phyloP scores from a whole-genome alignment of 2,797 vertebrate species.

The Trematomus bernacchii region DNA sequence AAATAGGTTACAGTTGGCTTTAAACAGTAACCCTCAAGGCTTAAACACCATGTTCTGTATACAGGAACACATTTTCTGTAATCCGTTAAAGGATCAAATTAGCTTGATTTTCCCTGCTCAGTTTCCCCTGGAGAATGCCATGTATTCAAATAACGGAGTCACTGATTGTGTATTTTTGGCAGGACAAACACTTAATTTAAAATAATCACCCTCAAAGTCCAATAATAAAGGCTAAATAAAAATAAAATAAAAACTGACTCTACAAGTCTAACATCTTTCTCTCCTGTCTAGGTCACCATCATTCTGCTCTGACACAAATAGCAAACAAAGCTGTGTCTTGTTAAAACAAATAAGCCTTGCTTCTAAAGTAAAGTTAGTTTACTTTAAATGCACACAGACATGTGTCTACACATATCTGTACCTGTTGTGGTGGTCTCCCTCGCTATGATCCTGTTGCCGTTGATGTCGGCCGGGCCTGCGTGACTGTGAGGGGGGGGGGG shows the following conservation, averaged over 20 bases:
- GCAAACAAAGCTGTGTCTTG: neutral
- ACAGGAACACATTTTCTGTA: neutral
- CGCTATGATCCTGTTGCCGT: slow-evolving; percentile 58
- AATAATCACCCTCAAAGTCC: too few species aligned
- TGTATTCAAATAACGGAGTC: too few species aligned
- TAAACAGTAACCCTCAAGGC: neutral
- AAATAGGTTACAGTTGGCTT: neutral
- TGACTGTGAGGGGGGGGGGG: slow-evolving; percentile 66
- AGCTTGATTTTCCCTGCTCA: too few species aligned
- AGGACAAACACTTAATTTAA: too few species aligned
- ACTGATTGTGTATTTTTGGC: too few species aligned
- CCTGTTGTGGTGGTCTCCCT: slow-evolving; percentile 69
- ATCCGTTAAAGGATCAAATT: neutral
- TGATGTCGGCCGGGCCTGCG: slow-evolving; percentile 43
- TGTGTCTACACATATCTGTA: slow-evolving; percentile 13
- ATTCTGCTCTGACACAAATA: neutral
- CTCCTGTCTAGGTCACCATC: neutral
- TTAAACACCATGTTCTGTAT: neutral
- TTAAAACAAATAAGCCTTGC: neutral
- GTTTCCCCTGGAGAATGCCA: too few species aligned
- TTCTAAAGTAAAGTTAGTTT: neutral
- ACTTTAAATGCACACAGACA: neutral
- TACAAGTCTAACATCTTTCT: neutral
- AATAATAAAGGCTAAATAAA: too few species aligned
- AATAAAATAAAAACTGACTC: too few species aligned